Evolutionary conservation across 2,797 vertebrate genomes (phyloP), one percentile per base, ranked within the genome.

Genomic region (Coregonus sp.): DNA sequence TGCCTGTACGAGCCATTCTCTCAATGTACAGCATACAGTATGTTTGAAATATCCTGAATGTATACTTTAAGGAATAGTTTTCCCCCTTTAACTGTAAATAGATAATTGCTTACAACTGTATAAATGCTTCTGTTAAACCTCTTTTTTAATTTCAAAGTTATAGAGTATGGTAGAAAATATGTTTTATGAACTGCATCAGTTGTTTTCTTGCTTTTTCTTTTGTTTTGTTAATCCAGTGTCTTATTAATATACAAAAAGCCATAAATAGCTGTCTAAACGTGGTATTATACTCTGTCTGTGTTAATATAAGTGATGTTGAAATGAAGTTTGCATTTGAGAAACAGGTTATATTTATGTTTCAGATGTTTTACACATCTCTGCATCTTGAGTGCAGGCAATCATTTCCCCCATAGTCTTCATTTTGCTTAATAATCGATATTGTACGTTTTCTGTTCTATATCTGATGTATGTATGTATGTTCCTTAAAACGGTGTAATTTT

Each of bases 61-160:
- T 95, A 94, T 93, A 92, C 84, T 87, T 81, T 91, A 89, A 90
- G 80, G 86, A 90, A 88, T 87, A 73, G 80, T 87, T 82, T 92
- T 87, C 78, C 74, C 37, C 91, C 90, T 82, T 85, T 85, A 47
- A 78, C 79, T 97, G 94, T 98, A 96, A 95, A 95, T 95, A 95
- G 85, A 63, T 90, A 90, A 92, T 90, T 89, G 92, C 91, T 91
- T 92, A 72, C 83, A 89, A 85, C 87, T 92, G 74, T 94, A 93
- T 87, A 92, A 92, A 87, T 87, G 91, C 94, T 88, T 90, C 88
- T 91, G 81, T 87, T 87, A 87, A 88, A 91, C 81, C 81, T 85
- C 81, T 90, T 93, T 90, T 89, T 84, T 87, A 73, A 90, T 83
- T 90, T 89, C 90, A 91, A 91, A 91, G 82, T 78, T 79, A 80